Evolutionary conservation across 2,888 invertebrate species (phyloP).

Genomic region (Nowickia ferox): DNA sequence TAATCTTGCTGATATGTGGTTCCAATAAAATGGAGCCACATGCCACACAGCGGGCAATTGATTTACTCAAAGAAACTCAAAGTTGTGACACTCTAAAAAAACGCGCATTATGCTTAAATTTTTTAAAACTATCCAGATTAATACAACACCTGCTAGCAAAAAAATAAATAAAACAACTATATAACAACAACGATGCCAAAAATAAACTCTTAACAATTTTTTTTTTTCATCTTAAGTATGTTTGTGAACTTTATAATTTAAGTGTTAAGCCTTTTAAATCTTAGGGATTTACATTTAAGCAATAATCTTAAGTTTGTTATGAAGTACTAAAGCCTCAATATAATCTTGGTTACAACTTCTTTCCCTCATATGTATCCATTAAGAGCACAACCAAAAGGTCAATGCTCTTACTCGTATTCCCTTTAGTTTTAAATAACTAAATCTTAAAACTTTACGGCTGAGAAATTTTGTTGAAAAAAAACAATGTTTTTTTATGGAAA

Average conservation of each 20-base stretch:
- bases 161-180: background rate
- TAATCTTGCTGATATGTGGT: no score
- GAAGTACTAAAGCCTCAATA: background rate
- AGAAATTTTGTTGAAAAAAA: constrained; percentile 18
- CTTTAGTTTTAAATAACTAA: constrained; percentile 10
- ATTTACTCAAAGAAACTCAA: no score
- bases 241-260: background rate
- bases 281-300: background rate
- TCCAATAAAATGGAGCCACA: no score
- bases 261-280: constrained; percentile 1
- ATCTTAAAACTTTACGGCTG: constrained; percentile 32
- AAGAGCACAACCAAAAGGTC: background rate
- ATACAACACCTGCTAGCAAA: no score
- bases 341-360: background rate
- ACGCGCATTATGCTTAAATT: no score
- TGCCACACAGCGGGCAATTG: no score
- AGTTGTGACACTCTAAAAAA: no score
- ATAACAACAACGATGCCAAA: background rate
- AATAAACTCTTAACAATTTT: no score
- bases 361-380: background rate
- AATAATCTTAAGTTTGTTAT: background rate
- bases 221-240: background rate
- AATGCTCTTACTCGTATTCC: constrained; percentile 6
- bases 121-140: no score
- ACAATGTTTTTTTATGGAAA: constrained; percentile 8